Evolutionary conservation across 2,113 vertebrate species (phyloP), one percentile per base, ranked within the genome.

Genomic region (Nothocercus nigrocapillus): DNA sequence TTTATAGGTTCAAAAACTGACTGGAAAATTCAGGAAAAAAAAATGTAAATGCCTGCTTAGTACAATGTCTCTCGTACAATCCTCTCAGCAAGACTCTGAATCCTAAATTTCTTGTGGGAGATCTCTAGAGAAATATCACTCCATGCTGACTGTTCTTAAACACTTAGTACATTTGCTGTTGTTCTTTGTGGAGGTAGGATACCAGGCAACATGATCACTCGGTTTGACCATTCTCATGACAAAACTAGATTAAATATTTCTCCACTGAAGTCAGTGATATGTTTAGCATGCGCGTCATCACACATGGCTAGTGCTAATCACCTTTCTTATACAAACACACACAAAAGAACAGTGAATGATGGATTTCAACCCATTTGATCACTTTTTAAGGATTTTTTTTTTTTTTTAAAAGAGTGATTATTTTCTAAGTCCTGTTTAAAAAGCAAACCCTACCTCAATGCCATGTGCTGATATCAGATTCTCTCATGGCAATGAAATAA

Each of bases 101-200:
- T 3, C 5, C 1, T 45, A 34, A 75, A 58, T 74, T 86, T 1
- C 20, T 61, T 63, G 14, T 49, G 28, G 34, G 18, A 62, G 1
- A 68, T 34, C 5, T 61, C n/a, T 4, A 17, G 6, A 5, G 7
- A 69, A 73, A 16, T 13, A 5, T n/a, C 47, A 44, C 30, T 27
- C 54, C 15, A 69, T 16, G 7, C 2, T 10, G 53, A 2, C 14
- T 72, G 2, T 32, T 82, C 21, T 24, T 53, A 72, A 28, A 85
- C 15, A 7, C 7, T 6, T 7, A 24, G 18, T 21, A 1, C 25
- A 32, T 32, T 19, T 54, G 8, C 13, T n/a, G 7, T 1, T 6
- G 17, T 32, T 36, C 2, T 1, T 14, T n/a, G 67, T 45, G 4
- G 17, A 5, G 13, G 6, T 8, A 69, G 27, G 34, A 47, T 8